Conservation (phyloP, 2,888 invertebrate genomes). For the Alloscopus bannaensis region DNA sequence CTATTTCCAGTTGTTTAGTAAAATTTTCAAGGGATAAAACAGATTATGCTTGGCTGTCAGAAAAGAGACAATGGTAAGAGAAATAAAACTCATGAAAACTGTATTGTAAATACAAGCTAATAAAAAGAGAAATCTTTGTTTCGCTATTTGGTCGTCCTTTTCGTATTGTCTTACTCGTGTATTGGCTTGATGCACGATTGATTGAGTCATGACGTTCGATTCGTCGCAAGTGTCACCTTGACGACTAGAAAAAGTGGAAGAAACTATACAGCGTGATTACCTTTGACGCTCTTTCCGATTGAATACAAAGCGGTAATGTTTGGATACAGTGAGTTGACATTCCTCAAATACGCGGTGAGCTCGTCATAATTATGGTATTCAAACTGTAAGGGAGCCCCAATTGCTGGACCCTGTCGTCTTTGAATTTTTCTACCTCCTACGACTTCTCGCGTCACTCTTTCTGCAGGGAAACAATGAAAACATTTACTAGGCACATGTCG, state of each 20-base stretch:
- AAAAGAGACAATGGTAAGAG: too few species aligned
- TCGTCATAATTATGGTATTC: conserved; percentile 91
- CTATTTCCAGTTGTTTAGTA: too few species aligned
- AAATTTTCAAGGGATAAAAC: too few species aligned
- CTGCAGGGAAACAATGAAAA: conserved; percentile 20
- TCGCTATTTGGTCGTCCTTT: too few species aligned
- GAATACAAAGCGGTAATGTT: conserved; percentile 93
- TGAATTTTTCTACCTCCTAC: conserved; percentile 46
- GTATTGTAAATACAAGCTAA: background rate
- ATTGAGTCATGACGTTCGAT: too few species aligned
- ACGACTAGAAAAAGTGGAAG: too few species aligned
- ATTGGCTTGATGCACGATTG: too few species aligned
- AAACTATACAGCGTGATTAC: too few species aligned
- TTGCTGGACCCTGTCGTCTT: conserved; percentile 71
- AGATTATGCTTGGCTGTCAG: too few species aligned
- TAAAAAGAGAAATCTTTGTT: too few species aligned
- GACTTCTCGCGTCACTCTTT: conserved; percentile 31
- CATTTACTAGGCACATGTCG: background rate
- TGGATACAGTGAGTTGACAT: conserved; percentile 87
- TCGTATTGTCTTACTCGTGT: too few species aligned
- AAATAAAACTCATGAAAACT: background rate
- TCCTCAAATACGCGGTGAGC: conserved; percentile 87
- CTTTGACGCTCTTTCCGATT: conserved; percentile 94
- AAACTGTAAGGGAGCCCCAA: conserved; percentile 81
- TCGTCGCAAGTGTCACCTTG: too few species aligned